phyloP scores from a whole-genome alignment of 1,140 invertebrate species.

The Procambarus virginalis region DNA sequence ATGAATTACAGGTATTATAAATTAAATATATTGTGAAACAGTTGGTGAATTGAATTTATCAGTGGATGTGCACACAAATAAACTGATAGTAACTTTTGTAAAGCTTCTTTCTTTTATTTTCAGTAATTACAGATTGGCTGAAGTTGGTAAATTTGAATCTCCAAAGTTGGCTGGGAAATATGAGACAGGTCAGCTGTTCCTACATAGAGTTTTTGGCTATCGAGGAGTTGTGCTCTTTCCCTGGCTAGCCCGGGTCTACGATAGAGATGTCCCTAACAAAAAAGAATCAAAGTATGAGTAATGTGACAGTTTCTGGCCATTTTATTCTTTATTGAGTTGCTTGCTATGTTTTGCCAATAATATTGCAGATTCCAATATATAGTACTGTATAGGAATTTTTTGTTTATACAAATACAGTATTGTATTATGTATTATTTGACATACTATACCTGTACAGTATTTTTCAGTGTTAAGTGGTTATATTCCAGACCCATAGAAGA shows the following conservation, averaged over 20 bases:
- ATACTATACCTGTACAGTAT: background rate
- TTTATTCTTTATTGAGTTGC: background rate
- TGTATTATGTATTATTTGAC: background rate
- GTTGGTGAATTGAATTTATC: too few species aligned
- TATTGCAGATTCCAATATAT: background rate
- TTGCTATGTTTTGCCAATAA: background rate
- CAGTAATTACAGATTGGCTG: constrained; percentile 78
- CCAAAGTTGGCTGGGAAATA: constrained; percentile 92
- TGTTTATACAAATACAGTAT: background rate
- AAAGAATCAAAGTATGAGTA: constrained; percentile 74
- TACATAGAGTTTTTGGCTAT: constrained; percentile 96
- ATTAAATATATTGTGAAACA: too few species aligned
- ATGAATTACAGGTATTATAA: too few species aligned
- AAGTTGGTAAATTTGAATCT: constrained; percentile 86
- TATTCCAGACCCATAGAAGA: constrained; percentile 70
- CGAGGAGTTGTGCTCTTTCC: constrained; percentile 96
- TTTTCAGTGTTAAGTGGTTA: background rate
- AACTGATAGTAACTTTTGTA: too few species aligned
- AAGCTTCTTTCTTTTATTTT: background rate
- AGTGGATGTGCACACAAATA: too few species aligned
- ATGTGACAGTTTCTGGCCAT: background rate
- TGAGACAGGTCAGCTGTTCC: constrained; percentile 94
- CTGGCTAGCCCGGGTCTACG: constrained; percentile 95
- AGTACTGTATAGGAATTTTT: background rate
- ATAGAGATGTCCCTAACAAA: constrained; percentile 85